Evolutionary conservation across 2,888 invertebrate species (phyloP).

Genomic region (Dryomyza anilis): DNA sequence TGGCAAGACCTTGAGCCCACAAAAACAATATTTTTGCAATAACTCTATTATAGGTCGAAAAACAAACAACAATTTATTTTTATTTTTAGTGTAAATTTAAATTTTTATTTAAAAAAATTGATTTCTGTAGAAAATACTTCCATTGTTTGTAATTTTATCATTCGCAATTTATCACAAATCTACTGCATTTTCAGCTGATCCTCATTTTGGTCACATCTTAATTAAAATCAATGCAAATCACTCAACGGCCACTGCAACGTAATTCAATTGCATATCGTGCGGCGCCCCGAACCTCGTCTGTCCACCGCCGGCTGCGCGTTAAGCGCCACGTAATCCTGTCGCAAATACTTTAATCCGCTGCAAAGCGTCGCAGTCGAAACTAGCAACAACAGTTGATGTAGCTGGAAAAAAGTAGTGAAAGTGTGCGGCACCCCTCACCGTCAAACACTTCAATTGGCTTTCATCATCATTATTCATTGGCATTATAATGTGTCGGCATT

Average conservation of each 20-base stretch:
- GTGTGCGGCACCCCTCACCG: neutral
- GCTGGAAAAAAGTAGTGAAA: no score
- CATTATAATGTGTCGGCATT: slow-evolving; percentile 16
- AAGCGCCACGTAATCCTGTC: slow-evolving; percentile 48
- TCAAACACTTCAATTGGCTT: slow-evolving; percentile 49
- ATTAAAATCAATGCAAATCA: slow-evolving; percentile 32
- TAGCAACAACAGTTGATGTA: slow-evolving; percentile 48
- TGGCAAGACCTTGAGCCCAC: no score
- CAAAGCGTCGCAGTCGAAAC: slow-evolving; percentile 49
- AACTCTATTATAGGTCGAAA: no score
- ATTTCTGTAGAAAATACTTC: no score
- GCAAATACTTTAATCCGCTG: slow-evolving; percentile 55
- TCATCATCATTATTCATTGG: slow-evolving; percentile 54
- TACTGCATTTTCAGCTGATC: no score
- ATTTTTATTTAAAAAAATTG: no score
- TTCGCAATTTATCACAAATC: no score
- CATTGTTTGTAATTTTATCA: no score
- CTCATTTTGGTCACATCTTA: neutral
- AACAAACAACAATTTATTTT: no score
- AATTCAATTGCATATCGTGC: neutral
- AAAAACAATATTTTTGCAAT: no score
- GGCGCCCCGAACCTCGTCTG: neutral
- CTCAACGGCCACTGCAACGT: neutral
- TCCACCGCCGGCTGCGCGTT: slow-evolving; percentile 28
- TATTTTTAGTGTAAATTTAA: no score